Percentiles rank a stretch among this genome's conserved stretches.
Conservation (phyloP, 2,113 vertebrate genomes). For the Macrotis lagotis region DNA sequence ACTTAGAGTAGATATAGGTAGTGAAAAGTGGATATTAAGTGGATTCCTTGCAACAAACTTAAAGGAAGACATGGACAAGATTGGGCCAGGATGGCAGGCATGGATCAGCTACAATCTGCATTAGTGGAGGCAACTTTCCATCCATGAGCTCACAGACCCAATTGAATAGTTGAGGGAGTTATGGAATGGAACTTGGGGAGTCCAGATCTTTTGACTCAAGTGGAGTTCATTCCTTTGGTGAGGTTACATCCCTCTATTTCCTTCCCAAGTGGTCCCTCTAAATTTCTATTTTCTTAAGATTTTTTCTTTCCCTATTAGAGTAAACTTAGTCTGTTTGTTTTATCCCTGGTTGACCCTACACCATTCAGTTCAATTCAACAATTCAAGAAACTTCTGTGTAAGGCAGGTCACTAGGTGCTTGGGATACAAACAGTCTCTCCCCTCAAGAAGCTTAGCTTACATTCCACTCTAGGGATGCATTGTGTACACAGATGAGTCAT, state of each 20-base stretch:
- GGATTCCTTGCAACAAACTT: not conserved
- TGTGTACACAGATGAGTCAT: not conserved
- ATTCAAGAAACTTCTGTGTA: not conserved
- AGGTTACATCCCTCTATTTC: conserved; percentile 32
- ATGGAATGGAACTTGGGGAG: not conserved
- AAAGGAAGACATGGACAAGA: not conserved
- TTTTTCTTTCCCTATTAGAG: conserved; percentile 34
- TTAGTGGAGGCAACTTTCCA: not conserved
- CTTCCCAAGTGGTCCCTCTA: conserved; percentile 7
- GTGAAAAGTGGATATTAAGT: not conserved
- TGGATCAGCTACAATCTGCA: not conserved
- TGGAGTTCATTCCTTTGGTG: conserved; percentile 9
- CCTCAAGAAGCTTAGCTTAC: not conserved
- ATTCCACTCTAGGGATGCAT: not conserved
- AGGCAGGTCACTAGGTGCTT: not conserved
- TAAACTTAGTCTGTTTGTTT: not conserved
- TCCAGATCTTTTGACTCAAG: not conserved
- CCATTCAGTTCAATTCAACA: not conserved
- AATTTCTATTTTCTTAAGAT: conserved; percentile 56
- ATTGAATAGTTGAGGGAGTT: not conserved
- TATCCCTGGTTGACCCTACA: conserved; percentile 6
- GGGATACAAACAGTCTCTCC: not conserved
- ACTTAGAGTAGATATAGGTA: not conserved
- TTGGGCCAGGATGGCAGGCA: not conserved
- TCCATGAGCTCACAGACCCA: not conserved